Evolutionary conservation across 2,888 invertebrate species (phyloP).

Genomic region (Psococerastis gibbosa): DNA sequence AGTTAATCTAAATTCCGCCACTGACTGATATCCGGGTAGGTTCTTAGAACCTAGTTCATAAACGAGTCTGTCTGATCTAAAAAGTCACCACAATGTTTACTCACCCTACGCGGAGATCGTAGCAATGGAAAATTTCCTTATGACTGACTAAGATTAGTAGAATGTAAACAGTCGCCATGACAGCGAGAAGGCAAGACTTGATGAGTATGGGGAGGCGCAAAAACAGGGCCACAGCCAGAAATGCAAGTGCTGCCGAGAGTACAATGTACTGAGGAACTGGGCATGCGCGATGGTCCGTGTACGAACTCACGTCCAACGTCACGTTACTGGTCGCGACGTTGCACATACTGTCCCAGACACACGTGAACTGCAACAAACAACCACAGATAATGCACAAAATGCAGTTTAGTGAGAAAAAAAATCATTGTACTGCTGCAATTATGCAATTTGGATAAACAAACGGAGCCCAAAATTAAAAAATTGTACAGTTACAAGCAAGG

Average conservation of each 20-base stretch:
- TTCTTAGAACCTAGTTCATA: too few species aligned
- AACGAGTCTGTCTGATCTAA: too few species aligned
- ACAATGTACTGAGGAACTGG: conserved; percentile 76
- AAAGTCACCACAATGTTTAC: conserved; percentile 21
- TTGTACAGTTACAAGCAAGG: too few species aligned
- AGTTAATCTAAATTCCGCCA: too few species aligned
- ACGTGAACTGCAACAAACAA: conserved; percentile 41
- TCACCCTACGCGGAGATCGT: conserved; percentile 58
- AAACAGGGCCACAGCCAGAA: conserved; percentile 70
- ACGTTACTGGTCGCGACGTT: conserved; percentile 31
- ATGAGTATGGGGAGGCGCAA: conserved; percentile 63
- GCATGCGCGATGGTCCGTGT: conserved; percentile 52
- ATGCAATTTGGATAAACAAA: too few species aligned
- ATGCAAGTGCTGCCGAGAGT: conserved; percentile 64
- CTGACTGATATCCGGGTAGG: too few species aligned
- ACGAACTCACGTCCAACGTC: conserved; percentile 27
- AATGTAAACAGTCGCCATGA: conserved; percentile 63
- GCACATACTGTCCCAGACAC: conserved; percentile 31
- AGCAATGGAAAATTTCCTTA: conserved; percentile 57
- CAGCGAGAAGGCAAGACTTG: conserved; percentile 54
- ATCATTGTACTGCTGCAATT: too few species aligned
- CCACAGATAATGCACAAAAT: too few species aligned
- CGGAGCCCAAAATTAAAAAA: too few species aligned
- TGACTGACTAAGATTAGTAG: conserved; percentile 67
- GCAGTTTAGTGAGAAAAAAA: too few species aligned